These are phyloP conservation scores for Himantopus leucocephalus DNA, from an alignment of 2,113 vertebrate species.

Conservation along the genomic window DNA sequence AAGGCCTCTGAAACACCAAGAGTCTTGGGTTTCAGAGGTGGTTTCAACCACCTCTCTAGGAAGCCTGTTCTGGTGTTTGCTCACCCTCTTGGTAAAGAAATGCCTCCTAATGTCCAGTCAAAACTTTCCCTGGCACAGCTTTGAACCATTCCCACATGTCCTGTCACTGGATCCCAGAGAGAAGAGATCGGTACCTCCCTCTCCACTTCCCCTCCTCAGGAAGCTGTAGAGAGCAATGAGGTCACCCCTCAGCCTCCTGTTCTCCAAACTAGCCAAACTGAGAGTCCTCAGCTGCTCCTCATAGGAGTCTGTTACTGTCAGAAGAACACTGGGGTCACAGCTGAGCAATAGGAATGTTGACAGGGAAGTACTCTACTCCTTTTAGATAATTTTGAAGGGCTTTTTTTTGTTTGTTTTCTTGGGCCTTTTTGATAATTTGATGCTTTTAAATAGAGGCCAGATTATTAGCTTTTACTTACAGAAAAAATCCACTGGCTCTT, in stretches of 20 bases:
- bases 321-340: background rate
- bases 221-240: background rate
- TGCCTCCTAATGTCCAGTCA: background rate
- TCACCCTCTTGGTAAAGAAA: background rate
- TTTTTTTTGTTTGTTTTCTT: background rate
- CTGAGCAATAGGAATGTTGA: background rate
- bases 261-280: background rate
- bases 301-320: background rate
- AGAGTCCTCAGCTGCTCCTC: background rate
- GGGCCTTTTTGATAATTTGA: background rate
- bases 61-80: background rate
- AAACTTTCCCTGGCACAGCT: accelerated
- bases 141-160: accelerated
- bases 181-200: background rate
- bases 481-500: background rate
- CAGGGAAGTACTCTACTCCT: background rate
- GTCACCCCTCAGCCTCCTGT: background rate
- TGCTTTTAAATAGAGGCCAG: background rate
- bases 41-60: background rate
- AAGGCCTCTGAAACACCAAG: background rate
- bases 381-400: background rate
- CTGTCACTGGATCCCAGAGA: background rate
- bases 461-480: background rate
- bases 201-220: background rate
- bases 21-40: accelerated